Evolutionary conservation across 2,888 invertebrate species (phyloP), one percentile per base, ranked within the genome.

Genomic region (Acanthococcus lagerstroemiae): DNA sequence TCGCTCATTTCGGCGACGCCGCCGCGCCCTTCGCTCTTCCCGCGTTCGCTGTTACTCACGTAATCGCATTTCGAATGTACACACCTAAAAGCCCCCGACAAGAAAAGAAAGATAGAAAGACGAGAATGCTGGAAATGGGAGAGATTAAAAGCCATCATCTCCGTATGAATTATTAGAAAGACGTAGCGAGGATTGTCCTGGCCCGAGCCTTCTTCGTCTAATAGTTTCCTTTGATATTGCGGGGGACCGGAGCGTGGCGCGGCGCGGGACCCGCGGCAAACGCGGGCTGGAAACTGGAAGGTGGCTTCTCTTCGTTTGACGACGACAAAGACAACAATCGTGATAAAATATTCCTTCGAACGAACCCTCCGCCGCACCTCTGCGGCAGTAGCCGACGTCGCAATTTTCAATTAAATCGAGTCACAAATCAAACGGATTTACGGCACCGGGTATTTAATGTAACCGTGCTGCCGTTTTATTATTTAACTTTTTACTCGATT

Each of bases 401-500:
- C 61, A 52, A 61, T 50, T 61, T 61, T 61, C 61, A 61, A 61
- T 61, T 61, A 61, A 61, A 61, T 61, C 61, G 52, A 61, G 61
- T 30, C 61, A 61, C 61, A 61, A 61, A 61, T 61, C 61, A 61
- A 61, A 61, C 52, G 61, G 61, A 52, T 61, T 61, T 61, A 61
- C 52, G 52, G 5, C 52, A 22, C 12, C 52, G 22, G 52, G 15
- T 50, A 50, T 30, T 37, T 50, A 30, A 61, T 61, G 50, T 61
- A 30, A 61, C 61, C 3, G 48, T 50, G 24, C 15, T 61, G 24
- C 61, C 37, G 50, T 61, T 52, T 52, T 61, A 50, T 52, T 61
- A 50, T 61, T 61, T 30, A 60, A 60, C 50, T 60, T 60, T 60
- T 60, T 60, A 45, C 50, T 26, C 45, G 48, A 46, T 26, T 26